Base-by-base conservation (phyloP, 2,797 vertebrate genomes). In the Synanceia verrucosa region DNA sequence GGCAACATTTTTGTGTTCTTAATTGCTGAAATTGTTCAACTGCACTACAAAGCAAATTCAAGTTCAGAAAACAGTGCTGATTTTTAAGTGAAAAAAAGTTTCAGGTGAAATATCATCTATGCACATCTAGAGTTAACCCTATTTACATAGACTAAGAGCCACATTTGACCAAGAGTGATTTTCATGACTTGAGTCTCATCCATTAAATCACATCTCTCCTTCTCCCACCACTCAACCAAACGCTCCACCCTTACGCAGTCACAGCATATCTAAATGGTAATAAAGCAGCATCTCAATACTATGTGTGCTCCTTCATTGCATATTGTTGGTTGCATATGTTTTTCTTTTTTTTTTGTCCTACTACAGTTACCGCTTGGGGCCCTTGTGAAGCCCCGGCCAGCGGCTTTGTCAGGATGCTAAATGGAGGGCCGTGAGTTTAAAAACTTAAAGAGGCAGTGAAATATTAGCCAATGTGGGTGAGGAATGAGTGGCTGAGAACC, bases 381-480 rank as follows among this genome's bases (percentile, higher is more conserved):
- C 71, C 24, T 76, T 18, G 37, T 61, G 19, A 79, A 84, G 76
- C 77, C 67, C 82, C 51, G 84, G 85, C 86, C 89, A 70, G 81
- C 52, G 43, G 79, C 81, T 90, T 91, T 94, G 94, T 95, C 94
- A 95, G 92, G 87, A 94, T 95, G 93, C 94, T 95, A 94, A 95
- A 95, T 95, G 92, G 94, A 92, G 92, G 93, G 84, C 93, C 90
- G 85, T 91, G 93, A 95, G 93, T 95, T 94, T 92, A 95, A 95
- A 96, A 97, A 97, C 95, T 97, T 96, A 94, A 97, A 96, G 95
- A 96, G 94, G 95, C 94, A 91, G 95, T 97, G 95, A 97, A 97
- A 96, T 97, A 97, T 96, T 96, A 97, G 94, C 95, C 95, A 94
- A 78, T 95, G 95, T 90, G 94, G 92, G 79, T 99, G 98, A 99